Base-by-base conservation (phyloP, 2,888 invertebrate genomes). In the Dioctria rufipes region DNA sequence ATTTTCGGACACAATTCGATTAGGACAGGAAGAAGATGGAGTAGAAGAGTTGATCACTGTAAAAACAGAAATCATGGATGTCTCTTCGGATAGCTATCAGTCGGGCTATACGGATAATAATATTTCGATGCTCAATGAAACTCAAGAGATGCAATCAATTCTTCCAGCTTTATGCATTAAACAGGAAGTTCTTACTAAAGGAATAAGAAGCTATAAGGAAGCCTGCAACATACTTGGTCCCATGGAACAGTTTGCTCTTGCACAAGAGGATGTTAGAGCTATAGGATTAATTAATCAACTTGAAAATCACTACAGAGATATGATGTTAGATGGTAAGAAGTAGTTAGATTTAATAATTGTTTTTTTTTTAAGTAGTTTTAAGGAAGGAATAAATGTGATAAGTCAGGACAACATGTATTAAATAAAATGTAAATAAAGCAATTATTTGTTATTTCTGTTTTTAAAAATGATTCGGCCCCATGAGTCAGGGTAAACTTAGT, bases 261-360 rank as follows among this genome's bases (percentile, higher is more conserved):
- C 11, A 5, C 46, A 43, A 40, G 63, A 71, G 9, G 71, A 80
- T 58, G 11, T 80, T 11, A 37, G 66, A 49, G 69, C 80, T 11
- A 39, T 80, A 4, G 80, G 54, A 40, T 37, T 80, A 8, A 69
- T 80, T 40, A 80, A 80, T 40, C 69, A 71, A n/a, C n/a, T 80
- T n/a, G 80, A 80, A 61, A 71, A 66, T 39, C 60, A 80, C 9
- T 81, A 75, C 40, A 61, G 69, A 11, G 78, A 80, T 8, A 63
- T 77, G 40, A 75, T 81, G 80, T 42, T 9, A 66, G 42, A 8
- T 39, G n/a, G 54, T n/a, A 54, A 54, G 11, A 54, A 3, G 11
- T 63, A 9, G 39, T 25, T 51, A 51, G n/a, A 51, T 51, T 51
- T 51, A 51, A 4, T 4, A 51, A 4, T 8, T 9, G 51, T 11